A percentile compares a stretch with the other conserved stretches of the same genome.
Evolutionary conservation across 2,797 vertebrate species (phyloP).

Genomic region (Periophthalmus magnuspinnatus): DNA sequence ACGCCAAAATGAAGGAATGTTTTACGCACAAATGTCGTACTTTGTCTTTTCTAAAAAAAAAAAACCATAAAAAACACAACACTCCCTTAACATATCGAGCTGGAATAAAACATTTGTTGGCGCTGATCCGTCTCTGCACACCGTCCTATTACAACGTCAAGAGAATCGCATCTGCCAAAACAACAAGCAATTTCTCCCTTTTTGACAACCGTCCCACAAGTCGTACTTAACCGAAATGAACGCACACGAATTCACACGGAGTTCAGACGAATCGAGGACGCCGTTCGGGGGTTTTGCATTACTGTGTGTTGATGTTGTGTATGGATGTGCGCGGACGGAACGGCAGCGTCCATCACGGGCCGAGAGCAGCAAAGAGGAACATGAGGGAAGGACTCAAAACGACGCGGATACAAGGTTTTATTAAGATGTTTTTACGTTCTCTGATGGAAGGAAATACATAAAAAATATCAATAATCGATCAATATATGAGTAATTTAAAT

Average conservation of each 20-base stretch:
- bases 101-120: conserved; percentile 42
- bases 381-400: conserved; percentile 31
- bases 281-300: neutral
- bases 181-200: conserved; percentile 36
- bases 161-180: conserved; percentile 42
- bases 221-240: conserved; percentile 42
- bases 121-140: conserved; percentile 54
- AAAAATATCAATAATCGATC: no score
- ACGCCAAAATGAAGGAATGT: neutral
- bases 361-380: conserved; percentile 62
- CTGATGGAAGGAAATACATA: no score
- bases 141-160: conserved; percentile 58
- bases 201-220: conserved; percentile 39
- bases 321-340: conserved; percentile 65
- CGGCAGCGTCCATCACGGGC: conserved; percentile 76
- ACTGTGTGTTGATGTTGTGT: conserved; percentile 37
- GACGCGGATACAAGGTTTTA: no score
- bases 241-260: conserved; percentile 38
- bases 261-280: conserved; percentile 10
- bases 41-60: neutral
- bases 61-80: conserved; percentile 25
- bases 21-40: neutral
- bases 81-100: conserved; percentile 37
- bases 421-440: no score
- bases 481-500: no score